phyloP scores from a whole-genome alignment of 1,140 invertebrate species.

The Trialeurodes vaporariorum region DNA sequence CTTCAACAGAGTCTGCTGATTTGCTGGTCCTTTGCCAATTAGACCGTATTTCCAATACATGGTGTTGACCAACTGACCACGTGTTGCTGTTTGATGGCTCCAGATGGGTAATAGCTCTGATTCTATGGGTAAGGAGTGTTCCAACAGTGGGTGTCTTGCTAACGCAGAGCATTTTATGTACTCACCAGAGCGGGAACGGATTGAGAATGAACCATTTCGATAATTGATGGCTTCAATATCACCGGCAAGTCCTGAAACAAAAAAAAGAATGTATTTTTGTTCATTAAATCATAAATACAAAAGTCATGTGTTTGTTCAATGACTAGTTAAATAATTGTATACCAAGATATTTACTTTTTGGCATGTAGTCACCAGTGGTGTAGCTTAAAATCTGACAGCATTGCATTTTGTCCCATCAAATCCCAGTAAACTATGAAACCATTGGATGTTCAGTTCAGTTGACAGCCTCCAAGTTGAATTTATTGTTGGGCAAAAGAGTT shows the following conservation, averaged over 20 bases:
- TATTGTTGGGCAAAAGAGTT: too few relatives aligned
- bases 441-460: too few relatives aligned
- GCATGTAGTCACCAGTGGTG: too few relatives aligned
- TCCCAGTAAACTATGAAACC: too few relatives aligned
- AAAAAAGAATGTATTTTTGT: conserved; percentile 2
- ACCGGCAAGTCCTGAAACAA: conserved; percentile 21
- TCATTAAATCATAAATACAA: too few relatives aligned
- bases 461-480: too few relatives aligned
- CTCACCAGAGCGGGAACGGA: conserved; percentile 51
- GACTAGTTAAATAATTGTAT: too few relatives aligned
- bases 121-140: conserved; percentile 77
- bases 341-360: too few relatives aligned
- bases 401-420: too few relatives aligned
- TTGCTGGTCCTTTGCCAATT: conserved; percentile 65
- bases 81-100: conserved; percentile 61
- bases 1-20: conserved; percentile 65
- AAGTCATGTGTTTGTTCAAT: too few relatives aligned
- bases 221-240: conserved; percentile 52
- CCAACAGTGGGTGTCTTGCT: conserved; percentile 71
- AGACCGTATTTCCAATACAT: conserved; percentile 70
- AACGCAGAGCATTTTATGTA: conserved; percentile 59
- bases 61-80: conserved; percentile 62
- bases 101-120: conserved; percentile 82
- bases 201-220: conserved; percentile 60
- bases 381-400: too few relatives aligned